Percentiles rank a stretch among this genome's conserved stretches.
These are phyloP conservation scores for Potorous gilbertii DNA, from an alignment of 2,797 vertebrate species.

Conservation along the genomic window DNA sequence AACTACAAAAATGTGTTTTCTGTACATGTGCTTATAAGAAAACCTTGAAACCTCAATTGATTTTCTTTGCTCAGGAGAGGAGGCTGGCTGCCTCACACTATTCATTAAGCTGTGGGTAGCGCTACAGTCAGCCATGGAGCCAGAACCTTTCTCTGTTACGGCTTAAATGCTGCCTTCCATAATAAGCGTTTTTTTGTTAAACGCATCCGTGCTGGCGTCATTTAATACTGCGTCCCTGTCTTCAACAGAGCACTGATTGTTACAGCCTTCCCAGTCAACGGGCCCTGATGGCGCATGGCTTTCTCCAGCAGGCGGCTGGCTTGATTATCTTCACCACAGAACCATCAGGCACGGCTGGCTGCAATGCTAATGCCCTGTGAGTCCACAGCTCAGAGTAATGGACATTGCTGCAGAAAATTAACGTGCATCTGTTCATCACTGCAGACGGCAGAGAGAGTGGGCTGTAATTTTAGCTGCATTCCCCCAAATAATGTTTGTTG, in stretches of 20 bases:
- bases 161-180: constrained; percentile 26
- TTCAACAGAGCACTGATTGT: not conserved
- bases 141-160: constrained; percentile 22
- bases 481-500: constrained; percentile 85
- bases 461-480: constrained; percentile 82
- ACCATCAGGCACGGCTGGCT: constrained; percentile 64
- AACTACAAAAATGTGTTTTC: not conserved
- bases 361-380: constrained; percentile 45
- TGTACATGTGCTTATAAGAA: constrained; percentile 6
- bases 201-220: not conserved
- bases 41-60: constrained; percentile 34
- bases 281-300: not conserved
- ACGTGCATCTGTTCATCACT: constrained; percentile 81
- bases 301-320: constrained; percentile 11
- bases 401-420: constrained; percentile 80
- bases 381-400: constrained; percentile 65
- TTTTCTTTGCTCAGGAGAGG: constrained; percentile 49
- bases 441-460: constrained; percentile 79
- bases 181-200: not conserved
- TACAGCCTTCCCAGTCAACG: not conserved
- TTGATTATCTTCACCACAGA: constrained; percentile 42
- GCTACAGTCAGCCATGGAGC: constrained; percentile 3
- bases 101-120: constrained; percentile 42
- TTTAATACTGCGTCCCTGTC: constrained; percentile 45
- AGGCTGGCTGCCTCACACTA: constrained; percentile 7